These are phyloP conservation scores for Cydia amplana DNA, from an alignment of 1,140 invertebrate genomes.

Conservation along the genomic window DNA sequence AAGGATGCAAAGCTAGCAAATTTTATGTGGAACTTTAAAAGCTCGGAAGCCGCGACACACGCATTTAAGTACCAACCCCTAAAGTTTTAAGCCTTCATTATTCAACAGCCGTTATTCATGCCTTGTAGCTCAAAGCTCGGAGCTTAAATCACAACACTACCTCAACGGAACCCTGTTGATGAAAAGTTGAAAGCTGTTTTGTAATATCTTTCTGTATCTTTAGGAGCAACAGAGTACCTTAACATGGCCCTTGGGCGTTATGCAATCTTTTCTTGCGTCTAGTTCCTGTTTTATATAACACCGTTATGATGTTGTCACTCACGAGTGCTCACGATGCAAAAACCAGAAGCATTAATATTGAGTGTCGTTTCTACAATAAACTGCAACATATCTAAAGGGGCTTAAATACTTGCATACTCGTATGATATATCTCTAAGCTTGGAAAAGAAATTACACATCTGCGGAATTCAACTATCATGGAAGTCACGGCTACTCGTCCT, in stretches of 20 bases:
- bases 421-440: no score
- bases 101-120: neutral
- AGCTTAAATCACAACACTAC: neutral
- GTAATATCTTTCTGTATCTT: slow-evolving; percentile 5
- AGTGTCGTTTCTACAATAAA: no score
- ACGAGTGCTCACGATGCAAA: neutral
- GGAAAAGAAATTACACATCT: no score
- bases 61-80: no score
- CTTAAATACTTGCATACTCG: no score
- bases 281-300: neutral
- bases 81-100: neutral
- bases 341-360: neutral
- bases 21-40: no score
- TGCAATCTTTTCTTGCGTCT: neutral
- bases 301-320: neutral
- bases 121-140: no score
- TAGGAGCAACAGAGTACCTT: neutral
- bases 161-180: neutral
- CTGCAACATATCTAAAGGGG: no score
- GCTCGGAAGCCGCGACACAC: no score
- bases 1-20: no score
- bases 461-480: no score
- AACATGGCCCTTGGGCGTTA: neutral
- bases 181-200: neutral
- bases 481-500: no score